A percentile compares a stretch with the other conserved stretches of the same genome.
These are phyloP conservation scores for Acrocephalus arundinaceus DNA, from an alignment of 2,113 vertebrate genomes.

Conservation along the genomic window DNA sequence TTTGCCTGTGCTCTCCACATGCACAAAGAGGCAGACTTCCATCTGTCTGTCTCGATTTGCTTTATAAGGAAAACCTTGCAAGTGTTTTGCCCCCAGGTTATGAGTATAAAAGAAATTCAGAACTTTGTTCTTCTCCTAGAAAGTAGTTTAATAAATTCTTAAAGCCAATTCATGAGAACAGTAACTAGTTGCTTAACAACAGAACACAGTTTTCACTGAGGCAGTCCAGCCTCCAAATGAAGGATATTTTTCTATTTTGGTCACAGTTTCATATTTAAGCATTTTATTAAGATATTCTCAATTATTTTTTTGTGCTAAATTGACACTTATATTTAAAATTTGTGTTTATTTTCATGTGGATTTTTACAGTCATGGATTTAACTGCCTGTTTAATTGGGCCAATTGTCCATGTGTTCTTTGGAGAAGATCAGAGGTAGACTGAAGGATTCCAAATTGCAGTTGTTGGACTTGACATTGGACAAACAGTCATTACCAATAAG, in stretches of 20 bases:
- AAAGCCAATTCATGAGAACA: not conserved
- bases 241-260: not conserved
- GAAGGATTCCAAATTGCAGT: not conserved
- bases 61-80: not conserved
- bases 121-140: not conserved
- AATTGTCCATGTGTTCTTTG: not conserved
- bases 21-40: not conserved
- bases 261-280: not conserved
- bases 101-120: not conserved
- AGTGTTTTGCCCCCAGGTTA: not conserved
- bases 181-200: not conserved
- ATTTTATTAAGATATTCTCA: not conserved
- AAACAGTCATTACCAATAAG: not conserved
- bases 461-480: not conserved
- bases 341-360: not conserved
- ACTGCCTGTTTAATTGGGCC: not conserved
- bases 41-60: not conserved
- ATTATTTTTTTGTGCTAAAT: not conserved
- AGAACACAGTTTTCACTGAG: not conserved
- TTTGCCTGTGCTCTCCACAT: not conserved
- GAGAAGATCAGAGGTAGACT: not conserved
- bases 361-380: not conserved
- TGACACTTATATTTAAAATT: not conserved
- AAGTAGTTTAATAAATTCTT: not conserved
- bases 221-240: not conserved